Evolutionary conservation across 2,888 invertebrate genomes (phyloP).

Genomic region (Lissocephala sabroskyi): DNA sequence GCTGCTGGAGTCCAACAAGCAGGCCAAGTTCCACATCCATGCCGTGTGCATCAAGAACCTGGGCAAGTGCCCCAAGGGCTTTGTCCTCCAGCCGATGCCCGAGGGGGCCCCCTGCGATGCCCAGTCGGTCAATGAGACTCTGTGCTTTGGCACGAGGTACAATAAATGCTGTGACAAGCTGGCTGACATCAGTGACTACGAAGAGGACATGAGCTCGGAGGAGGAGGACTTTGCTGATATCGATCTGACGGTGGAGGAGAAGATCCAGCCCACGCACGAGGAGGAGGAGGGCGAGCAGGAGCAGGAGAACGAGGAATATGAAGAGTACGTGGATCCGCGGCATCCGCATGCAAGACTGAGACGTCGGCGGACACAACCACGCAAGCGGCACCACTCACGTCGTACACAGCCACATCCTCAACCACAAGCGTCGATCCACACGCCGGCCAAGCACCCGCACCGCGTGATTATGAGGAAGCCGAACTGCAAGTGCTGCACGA

Average conservation of each 20-base stretch:
- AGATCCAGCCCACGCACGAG: slow-evolving; percentile 11
- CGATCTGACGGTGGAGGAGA: not conserved
- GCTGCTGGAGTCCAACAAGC: slow-evolving; percentile 55
- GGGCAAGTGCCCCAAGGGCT: slow-evolving; percentile 29
- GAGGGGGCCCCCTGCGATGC: slow-evolving; percentile 24
- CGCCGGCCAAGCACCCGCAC: too few species aligned
- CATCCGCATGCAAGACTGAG: too few species aligned
- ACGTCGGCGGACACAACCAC: too few species aligned
- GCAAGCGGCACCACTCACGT: too few species aligned
- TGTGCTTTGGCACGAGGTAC: slow-evolving; percentile 44
- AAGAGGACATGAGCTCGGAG: slow-evolving; percentile 37
- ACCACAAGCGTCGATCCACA: too few species aligned
- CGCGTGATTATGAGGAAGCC: too few species aligned
- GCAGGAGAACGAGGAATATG: not conserved
- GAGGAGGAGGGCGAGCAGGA: slow-evolving; percentile 24
- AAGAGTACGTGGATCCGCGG: too few species aligned
- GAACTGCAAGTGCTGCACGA: too few species aligned
- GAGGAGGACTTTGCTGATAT: slow-evolving; percentile 12
- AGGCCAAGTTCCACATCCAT: slow-evolving; percentile 53
- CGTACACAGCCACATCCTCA: too few species aligned
- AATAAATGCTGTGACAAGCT: slow-evolving; percentile 27
- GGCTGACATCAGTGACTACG: slow-evolving; percentile 48
- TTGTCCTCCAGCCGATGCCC: slow-evolving; percentile 16
- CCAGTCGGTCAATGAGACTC: slow-evolving; percentile 48
- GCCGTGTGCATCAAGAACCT: slow-evolving; percentile 38